Evolutionary conservation across 2,113 vertebrate genomes (phyloP).

Genomic region (Osmerus mordax): DNA sequence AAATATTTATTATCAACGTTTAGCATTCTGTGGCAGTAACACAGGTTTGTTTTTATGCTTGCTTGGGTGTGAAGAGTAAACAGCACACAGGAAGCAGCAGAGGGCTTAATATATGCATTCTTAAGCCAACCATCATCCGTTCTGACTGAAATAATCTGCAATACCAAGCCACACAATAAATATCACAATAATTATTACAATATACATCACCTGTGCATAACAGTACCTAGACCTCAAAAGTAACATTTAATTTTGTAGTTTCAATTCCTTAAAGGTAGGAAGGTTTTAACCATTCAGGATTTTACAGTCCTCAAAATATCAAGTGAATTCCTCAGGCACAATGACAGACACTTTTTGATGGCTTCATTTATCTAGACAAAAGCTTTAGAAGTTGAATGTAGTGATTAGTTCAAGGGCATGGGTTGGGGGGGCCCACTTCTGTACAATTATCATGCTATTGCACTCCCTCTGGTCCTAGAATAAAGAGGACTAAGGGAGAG

Average conservation of each 20-base stretch:
- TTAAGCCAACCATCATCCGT: slow-evolving; percentile 37
- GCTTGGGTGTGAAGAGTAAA: slow-evolving; percentile 62
- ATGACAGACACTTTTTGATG: too few species aligned
- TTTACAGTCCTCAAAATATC: background rate
- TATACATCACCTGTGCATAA: background rate
- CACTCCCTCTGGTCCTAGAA: slow-evolving; percentile 3
- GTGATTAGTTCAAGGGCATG: slow-evolving; percentile 9
- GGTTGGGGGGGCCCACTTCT: too few species aligned
- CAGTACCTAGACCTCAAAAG: background rate
- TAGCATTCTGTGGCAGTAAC: slow-evolving; percentile 44
- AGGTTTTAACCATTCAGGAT: too few species aligned
- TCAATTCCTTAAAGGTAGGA: too few species aligned
- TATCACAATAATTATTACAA: background rate
- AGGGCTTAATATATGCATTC: slow-evolving; percentile 51
- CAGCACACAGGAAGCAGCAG: slow-evolving; percentile 38
- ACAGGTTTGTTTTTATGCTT: slow-evolving; percentile 60
- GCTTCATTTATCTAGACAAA: slow-evolving; percentile 17
- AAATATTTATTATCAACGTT: slow-evolving; percentile 63
- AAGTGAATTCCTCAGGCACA: background rate
- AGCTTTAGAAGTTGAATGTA: slow-evolving; percentile 24
- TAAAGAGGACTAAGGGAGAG: background rate
- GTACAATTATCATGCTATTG: background rate
- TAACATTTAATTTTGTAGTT: too few species aligned
- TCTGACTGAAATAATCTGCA: slow-evolving; percentile 4
- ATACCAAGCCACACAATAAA: slow-evolving; percentile 17